Conservation (phyloP, 2,888 invertebrate genomes). For the Molanna angustata region DNA sequence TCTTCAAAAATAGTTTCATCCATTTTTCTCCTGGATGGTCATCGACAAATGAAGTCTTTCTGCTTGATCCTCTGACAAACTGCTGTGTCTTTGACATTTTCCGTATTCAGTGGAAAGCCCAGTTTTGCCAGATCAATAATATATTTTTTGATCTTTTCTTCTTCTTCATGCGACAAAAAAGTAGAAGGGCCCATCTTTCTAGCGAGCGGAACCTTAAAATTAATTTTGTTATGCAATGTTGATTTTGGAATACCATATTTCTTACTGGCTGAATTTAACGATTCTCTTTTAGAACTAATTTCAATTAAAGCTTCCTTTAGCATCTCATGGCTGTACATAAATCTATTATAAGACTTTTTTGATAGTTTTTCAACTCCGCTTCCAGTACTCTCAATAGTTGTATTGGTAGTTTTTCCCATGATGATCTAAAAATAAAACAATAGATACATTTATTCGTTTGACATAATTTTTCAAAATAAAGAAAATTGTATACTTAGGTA, state of each 20-base stretch:
- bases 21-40: conserved; percentile 35
- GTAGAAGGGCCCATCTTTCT: conserved; percentile 4
- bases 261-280: neutral
- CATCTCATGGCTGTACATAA: conserved; percentile 1
- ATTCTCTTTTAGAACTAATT: conserved; percentile 1
- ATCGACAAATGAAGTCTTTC: conserved; percentile 33
- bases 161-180: neutral
- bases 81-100: neutral
- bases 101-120: conserved; percentile 1
- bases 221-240: conserved; percentile 1
- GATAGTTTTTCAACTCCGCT: conserved; percentile 1
- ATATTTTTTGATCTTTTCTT: conserved; percentile 3
- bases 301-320: neutral
- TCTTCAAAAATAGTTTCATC: conserved; percentile 34
- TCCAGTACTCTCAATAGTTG: conserved; percentile 3
- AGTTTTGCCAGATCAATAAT: neutral
- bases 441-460: neutral
- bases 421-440: neutral
- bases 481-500: no score
- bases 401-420: conserved; percentile 1
- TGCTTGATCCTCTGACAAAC: neutral
- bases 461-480: no score
- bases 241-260: conserved; percentile 2
- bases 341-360: neutral
- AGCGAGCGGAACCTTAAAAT: conserved; percentile 2